Percentiles rank a stretch among this genome's conserved stretches.
Conservation (phyloP, 2,888 invertebrate species). For the Drosophila nr. fundita region DNA sequence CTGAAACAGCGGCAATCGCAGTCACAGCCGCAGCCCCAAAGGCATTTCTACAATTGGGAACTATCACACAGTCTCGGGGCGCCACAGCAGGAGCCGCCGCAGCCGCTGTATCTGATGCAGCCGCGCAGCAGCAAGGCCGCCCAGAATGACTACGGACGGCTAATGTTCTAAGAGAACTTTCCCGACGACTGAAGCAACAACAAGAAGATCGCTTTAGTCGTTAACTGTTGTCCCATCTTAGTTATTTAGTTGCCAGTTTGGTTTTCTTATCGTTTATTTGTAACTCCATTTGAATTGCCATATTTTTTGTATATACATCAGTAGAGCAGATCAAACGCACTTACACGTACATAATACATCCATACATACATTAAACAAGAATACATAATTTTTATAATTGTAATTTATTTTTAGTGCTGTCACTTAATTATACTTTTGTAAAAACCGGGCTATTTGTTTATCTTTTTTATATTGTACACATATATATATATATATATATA, state of each 20-base stretch:
- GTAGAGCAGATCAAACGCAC: conserved; percentile 39
- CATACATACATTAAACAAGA: conserved; percentile 39
- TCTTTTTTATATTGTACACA: conserved; percentile 11
- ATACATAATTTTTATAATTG: conserved; percentile 43
- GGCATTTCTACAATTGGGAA: conserved; percentile 75
- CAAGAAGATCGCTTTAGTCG: conserved; percentile 2
- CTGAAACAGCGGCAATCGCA: conserved; percentile 63
- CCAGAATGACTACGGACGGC: conserved; percentile 80
- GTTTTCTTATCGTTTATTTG: conserved; percentile 27
- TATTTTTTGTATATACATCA: conserved; percentile 71
- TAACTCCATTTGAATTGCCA: conserved; percentile 65
- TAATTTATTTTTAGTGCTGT: conserved; percentile 49
- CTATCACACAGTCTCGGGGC: conserved; percentile 72
- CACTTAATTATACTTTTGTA: conserved; percentile 65
- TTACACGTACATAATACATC: conserved; percentile 28
- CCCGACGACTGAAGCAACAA: conserved; percentile 7
- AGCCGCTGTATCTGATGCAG: conserved; percentile 65
- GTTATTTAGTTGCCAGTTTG: conserved; percentile 30
- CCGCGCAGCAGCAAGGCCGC: conserved; percentile 64
- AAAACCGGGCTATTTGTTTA: conserved; percentile 57
- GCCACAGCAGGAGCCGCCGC: conserved; percentile 59
- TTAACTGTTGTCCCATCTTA: conserved; percentile 21
- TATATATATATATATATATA: conserved; percentile 14
- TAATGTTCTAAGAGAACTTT: conserved; percentile 55
- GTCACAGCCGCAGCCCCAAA: conserved; percentile 61